Percentiles rank a stretch among this genome's conserved stretches.
phyloP scores from a whole-genome alignment of 2,888 invertebrate species.

The Mesodorylaimus sp. region DNA sequence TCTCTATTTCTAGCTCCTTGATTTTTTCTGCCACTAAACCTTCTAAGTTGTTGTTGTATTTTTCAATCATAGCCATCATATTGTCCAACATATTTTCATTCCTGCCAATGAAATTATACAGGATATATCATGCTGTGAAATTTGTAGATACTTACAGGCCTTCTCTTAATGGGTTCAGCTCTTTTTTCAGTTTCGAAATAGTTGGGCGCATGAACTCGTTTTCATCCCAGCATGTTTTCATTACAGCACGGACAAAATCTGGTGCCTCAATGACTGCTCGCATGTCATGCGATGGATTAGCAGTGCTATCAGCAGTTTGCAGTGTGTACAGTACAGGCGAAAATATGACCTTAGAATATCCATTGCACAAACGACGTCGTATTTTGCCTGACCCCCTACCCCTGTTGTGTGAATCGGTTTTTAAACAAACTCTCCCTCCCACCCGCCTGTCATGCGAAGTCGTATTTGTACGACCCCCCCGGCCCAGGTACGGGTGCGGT shows the following conservation, averaged over 20 bases:
- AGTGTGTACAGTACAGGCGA: too few species aligned
- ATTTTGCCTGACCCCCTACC: too few species aligned
- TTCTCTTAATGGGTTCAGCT: background rate
- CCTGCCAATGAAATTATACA: too few species aligned
- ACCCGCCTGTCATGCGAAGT: too few species aligned
- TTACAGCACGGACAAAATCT: background rate
- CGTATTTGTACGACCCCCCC: too few species aligned
- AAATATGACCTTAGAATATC: too few species aligned
- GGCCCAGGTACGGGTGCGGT: too few species aligned
- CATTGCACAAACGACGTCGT: too few species aligned
- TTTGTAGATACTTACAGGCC: background rate
- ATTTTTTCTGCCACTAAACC: slow-evolving; percentile 78
- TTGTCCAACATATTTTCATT: slow-evolving; percentile 86
- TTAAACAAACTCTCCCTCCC: too few species aligned
- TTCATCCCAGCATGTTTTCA: background rate
- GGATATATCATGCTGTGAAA: background rate
- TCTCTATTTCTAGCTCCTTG: background rate
- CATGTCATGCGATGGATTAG: too few species aligned
- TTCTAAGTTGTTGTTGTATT: slow-evolving; percentile 85
- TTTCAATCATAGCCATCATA: slow-evolving; percentile 95
- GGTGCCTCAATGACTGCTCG: background rate
- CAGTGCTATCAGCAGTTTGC: too few species aligned
- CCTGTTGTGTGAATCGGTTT: too few species aligned
- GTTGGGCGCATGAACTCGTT: background rate
- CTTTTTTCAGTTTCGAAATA: background rate